Evolutionary conservation across 1,140 invertebrate genomes (phyloP).

Genomic region (Nebria ingens): DNA sequence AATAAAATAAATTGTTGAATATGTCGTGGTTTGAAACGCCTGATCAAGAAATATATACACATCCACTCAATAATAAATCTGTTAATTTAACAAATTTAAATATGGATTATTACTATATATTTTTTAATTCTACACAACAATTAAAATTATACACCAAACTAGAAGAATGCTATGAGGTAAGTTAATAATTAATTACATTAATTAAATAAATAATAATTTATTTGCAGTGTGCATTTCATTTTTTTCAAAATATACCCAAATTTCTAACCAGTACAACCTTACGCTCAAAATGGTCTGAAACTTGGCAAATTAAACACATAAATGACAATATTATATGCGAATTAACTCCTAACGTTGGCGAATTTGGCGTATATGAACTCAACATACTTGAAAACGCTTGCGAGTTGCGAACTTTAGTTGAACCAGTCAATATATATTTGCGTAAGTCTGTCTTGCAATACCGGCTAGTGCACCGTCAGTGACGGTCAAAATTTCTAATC

Average conservation of each 20-base stretch:
- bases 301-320: slow-evolving; percentile 11
- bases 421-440: slow-evolving; percentile 60
- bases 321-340: slow-evolving; percentile 39
- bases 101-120: not conserved
- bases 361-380: slow-evolving; percentile 66
- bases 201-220: not conserved
- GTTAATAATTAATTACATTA: not conserved
- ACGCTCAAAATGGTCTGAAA: not conserved
- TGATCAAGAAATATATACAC: not conserved
- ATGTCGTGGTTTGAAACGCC: not conserved
- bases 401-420: slow-evolving; percentile 40
- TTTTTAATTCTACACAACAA: not conserved
- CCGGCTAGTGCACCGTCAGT: too few relatives aligned
- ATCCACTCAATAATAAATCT: not conserved
- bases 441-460: slow-evolving; percentile 52
- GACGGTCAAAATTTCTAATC: too few relatives aligned
- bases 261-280: too few relatives aligned
- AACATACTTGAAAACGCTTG: slow-evolving; percentile 43
- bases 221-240: slow-evolving; percentile 18
- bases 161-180: not conserved
- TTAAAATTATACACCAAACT: not conserved
- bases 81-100: not conserved
- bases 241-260: too few relatives aligned
- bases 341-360: slow-evolving; percentile 45
- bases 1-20: too few relatives aligned